A percentile compares a stretch with the other conserved stretches of the same genome.
These are phyloP conservation scores for Danionella dracula DNA, from an alignment of 2,797 vertebrate species.

Conservation along the genomic window DNA sequence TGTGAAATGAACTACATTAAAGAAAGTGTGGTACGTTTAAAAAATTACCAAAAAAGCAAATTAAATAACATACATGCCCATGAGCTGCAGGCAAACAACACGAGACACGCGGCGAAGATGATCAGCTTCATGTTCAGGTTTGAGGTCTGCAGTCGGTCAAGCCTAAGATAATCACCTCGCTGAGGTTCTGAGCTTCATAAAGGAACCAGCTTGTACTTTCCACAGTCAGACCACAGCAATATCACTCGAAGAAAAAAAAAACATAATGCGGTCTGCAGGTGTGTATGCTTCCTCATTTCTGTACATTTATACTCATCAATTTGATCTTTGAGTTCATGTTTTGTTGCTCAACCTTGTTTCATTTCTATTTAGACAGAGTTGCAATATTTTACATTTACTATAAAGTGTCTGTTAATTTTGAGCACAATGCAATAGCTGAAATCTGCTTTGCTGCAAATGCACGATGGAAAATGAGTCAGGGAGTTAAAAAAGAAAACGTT, in stretches of 20 bases:
- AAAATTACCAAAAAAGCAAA: too few species aligned
- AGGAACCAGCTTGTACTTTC: too few species aligned
- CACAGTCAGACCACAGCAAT: too few species aligned
- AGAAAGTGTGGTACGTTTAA: too few species aligned
- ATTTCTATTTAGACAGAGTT: too few species aligned
- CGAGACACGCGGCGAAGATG: conserved; percentile 9
- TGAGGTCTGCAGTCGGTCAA: background rate
- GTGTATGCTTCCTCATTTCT: conserved; percentile 11
- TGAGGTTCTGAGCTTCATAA: conserved; percentile 7
- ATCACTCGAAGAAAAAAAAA: conserved; percentile 1
- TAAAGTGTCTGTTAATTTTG: too few species aligned
- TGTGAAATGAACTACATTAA: too few species aligned
- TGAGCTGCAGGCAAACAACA: background rate
- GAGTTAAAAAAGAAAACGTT: background rate
- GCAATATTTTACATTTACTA: too few species aligned
- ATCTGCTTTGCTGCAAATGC: conserved; percentile 1
- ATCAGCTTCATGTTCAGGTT: background rate
- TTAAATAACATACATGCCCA: background rate
- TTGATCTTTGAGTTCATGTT: too few species aligned
- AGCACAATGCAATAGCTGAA: too few species aligned
- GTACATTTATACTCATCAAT: background rate
- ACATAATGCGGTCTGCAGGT: conserved; percentile 6
- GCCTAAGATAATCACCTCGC: background rate
- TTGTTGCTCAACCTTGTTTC: too few species aligned
- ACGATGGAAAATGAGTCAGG: background rate